phyloP scores from a whole-genome alignment of 2,888 invertebrate species.

The Campoplex capitator region DNA sequence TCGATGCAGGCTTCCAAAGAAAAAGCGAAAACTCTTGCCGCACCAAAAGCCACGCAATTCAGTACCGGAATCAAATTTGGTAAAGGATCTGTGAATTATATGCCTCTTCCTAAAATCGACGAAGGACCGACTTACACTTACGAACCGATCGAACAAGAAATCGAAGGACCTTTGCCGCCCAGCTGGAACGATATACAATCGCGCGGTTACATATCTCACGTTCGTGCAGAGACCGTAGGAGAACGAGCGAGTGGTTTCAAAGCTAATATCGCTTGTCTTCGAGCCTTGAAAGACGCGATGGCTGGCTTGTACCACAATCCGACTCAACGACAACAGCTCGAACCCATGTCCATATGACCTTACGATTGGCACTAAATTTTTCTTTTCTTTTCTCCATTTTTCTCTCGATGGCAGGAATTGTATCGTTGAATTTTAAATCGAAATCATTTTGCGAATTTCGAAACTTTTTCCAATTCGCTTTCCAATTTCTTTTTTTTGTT shows the following conservation, averaged over 20 bases:
- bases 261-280: conserved; percentile 92
- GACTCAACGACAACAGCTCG: conserved; percentile 73
- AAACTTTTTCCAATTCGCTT: background rate
- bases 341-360: conserved; percentile 73
- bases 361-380: conserved; percentile 51
- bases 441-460: background rate
- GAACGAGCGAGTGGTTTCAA: conserved; percentile 96
- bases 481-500: background rate
- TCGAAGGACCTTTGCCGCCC: conserved; percentile 91
- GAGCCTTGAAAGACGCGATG: conserved; percentile 95
- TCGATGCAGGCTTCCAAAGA: conserved; percentile 89
- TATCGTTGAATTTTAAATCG: background rate
- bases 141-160: conserved; percentile 84
- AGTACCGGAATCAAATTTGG: conserved; percentile 95
- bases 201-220: conserved; percentile 90
- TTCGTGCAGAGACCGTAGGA: conserved; percentile 89
- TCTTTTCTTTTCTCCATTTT: background rate
- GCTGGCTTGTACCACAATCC: conserved; percentile 89
- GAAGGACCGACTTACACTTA: conserved; percentile 92
- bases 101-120: conserved; percentile 90
- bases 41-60: conserved; percentile 89
- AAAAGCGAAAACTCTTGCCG: conserved; percentile 86
- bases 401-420: background rate
- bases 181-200: conserved; percentile 87
- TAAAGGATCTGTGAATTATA: conserved; percentile 87